Evolutionary conservation across 2,113 vertebrate genomes (phyloP), one percentile per base, ranked within the genome.

Genomic region (Esox niger): DNA sequence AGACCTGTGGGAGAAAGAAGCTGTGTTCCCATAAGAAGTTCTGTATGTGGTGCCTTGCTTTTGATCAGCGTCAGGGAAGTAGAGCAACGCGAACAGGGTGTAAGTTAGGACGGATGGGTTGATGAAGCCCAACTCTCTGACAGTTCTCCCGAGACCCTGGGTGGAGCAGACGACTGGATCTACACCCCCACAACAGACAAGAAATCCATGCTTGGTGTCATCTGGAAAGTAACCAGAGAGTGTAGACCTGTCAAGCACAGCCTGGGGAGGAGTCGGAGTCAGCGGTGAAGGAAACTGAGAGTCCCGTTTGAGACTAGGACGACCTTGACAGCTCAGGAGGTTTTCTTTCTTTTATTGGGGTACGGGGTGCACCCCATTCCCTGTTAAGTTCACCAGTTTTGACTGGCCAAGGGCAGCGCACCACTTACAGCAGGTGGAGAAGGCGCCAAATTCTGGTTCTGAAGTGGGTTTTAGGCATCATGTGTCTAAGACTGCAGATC

Each of bases 91-190:
- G 17, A 43, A 33, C 17, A 31, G 21, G 57, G 57, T 30, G 20
- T 3, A 20, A 54, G 8, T n/a, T n/a, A n/a, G 23, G 23, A 65
- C 26, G 38, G 33, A 57, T 54, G 9, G 21, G 33, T 27, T 67
- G 55, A 47, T 10, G 29, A 46, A 29, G 21, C 59, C 20, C 55
- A 59, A 27, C 35, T 59, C 55, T 56, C n/a, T 46, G 23, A 6
- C 62, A 17, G 31, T 31, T 38, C 49, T 68, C 6, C 29, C 21
- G 62, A 64, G 67, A 60, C 46, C 61, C 43, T 35, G 58, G 32
- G 63, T 49, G 66, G 55, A 59, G 43, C 55, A 59, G 52, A 49
- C 64, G 66, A 74, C 66, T 68, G 33, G 56, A 62, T 29, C 61
- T 21, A 25, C 35, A 35, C 32, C 59, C 57, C n/a, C 32, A 6